Conservation (phyloP, 1,140 invertebrate genomes). For the Lordiphosa stackelbergi region DNA sequence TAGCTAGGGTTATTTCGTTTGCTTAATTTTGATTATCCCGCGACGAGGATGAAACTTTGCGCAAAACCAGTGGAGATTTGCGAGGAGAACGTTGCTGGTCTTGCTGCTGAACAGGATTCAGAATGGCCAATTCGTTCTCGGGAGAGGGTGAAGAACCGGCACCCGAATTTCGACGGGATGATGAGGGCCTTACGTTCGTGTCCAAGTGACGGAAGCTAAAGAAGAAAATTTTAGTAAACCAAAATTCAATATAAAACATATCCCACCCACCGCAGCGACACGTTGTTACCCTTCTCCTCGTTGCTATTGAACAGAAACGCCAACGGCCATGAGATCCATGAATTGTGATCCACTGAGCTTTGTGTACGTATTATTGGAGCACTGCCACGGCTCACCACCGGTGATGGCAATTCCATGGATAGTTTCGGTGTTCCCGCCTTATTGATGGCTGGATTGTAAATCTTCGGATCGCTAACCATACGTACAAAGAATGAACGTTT, state of each 20-base stretch:
- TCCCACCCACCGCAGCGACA: constrained; percentile 85
- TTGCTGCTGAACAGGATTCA: constrained; percentile 45
- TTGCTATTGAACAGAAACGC: constrained; percentile 87
- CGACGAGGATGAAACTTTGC: constrained; percentile 51
- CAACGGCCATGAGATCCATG: constrained; percentile 94
- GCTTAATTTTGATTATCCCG: constrained; percentile 53
- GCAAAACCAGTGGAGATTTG: constrained; percentile 71
- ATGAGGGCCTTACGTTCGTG: constrained; percentile 82
- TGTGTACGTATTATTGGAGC: constrained; percentile 78
- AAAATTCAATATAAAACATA: background rate
- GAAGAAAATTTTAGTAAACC: background rate
- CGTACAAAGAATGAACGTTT: constrained; percentile 96
- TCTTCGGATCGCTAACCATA: constrained; percentile 97
- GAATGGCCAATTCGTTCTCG: constrained; percentile 77
- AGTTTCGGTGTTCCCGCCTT: constrained; percentile 81
- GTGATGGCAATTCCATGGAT: constrained; percentile 76
- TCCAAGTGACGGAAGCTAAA: constrained; percentile 88
- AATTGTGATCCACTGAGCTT: constrained; percentile 78
- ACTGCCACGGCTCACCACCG: constrained; percentile 77
- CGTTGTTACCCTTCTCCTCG: constrained; percentile 83
- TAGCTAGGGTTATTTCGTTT: constrained; percentile 17
- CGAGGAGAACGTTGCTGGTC: constrained; percentile 71
- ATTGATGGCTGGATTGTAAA: constrained; percentile 93
- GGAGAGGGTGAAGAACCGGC: constrained; percentile 82
- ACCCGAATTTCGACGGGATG: constrained; percentile 73